Evolutionary conservation across 2,113 vertebrate species (phyloP), one percentile per base, ranked within the genome.

Genomic region (Urocolius indicus): DNA sequence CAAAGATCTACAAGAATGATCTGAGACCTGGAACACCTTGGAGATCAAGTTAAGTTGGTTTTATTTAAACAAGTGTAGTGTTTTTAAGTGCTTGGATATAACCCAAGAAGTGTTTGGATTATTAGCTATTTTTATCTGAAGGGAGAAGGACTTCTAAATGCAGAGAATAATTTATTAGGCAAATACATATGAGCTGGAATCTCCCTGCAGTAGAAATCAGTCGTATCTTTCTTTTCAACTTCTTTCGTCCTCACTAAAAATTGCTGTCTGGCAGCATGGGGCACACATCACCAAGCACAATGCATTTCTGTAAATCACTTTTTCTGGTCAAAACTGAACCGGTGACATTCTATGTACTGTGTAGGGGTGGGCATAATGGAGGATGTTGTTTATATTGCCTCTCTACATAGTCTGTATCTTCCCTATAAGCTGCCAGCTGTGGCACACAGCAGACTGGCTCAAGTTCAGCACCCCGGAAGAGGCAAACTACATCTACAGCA

Each of bases 231-330:
- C 38, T 41, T 41, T 41, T 41, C 38, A 41, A 5, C 21, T 3
- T 4, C 65, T 54, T 45, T 26, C 11, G 38, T 17, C 24, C 26
- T 46, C 41, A 4, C 29, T 16, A 16, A 34, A 48, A 79, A 63
- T 5, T 14, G 49, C 55, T 27, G 21, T 45, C 32, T 10, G 41
- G 27, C 38, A 32, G 10, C 0, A 2, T 3, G 10, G 41, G 34
- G 13, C 20, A 10, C 4, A 14, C 3, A 24, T 13, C 49, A 34
- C 29, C 58, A 10, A 34, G n/a, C 13, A 30, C 34, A 65, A 12
- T 41, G 38, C 38, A 41, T 41, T 41, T 41, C 38, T 41, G 38
- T 41, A 41, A 41, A 41, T 41, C 38, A 41, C 38, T 12, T 41
- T 41, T 41, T 41, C 38, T 41, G 38, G 38, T 41, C 38, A 41